Conservation (phyloP, 2,888 invertebrate genomes). For the Lumbricus terrestris region DNA sequence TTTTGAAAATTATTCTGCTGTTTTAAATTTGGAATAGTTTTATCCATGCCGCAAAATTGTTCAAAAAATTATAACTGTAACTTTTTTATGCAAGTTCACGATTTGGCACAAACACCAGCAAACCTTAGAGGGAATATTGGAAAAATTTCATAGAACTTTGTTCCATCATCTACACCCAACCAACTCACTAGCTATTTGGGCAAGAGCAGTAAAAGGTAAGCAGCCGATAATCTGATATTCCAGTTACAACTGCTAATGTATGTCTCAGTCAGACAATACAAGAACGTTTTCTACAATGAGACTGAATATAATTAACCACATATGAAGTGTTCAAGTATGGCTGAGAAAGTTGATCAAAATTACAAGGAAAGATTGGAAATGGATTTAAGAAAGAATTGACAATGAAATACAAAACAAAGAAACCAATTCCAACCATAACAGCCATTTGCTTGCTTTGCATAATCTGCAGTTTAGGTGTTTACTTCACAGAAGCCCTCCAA, state of each 20-base stretch:
- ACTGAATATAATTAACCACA: neutral
- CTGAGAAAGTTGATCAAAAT: neutral
- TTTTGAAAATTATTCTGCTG: no score
- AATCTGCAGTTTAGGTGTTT: neutral
- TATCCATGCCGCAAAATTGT: no score
- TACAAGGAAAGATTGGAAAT: neutral
- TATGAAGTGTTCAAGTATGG: neutral
- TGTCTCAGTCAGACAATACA: neutral
- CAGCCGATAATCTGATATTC: neutral
- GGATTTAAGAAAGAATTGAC: neutral
- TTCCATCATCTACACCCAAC: neutral
- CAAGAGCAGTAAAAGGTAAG: neutral
- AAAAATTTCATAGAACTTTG: neutral
- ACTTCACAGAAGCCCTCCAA: neutral
- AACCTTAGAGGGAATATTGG: no score
- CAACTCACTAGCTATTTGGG: neutral
- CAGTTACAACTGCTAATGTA: neutral
- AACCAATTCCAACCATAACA: neutral
- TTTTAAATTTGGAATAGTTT: no score
- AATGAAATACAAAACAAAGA: neutral
- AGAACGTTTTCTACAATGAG: neutral
- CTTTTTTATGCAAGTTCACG: no score
- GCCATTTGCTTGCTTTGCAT: neutral
- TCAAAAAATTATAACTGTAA: no score
- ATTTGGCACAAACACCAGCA: no score